Percentiles rank a stretch among this genome's conserved stretches.
phyloP scores from a whole-genome alignment of 2,888 invertebrate genomes.

The Dasypogon diadema region DNA sequence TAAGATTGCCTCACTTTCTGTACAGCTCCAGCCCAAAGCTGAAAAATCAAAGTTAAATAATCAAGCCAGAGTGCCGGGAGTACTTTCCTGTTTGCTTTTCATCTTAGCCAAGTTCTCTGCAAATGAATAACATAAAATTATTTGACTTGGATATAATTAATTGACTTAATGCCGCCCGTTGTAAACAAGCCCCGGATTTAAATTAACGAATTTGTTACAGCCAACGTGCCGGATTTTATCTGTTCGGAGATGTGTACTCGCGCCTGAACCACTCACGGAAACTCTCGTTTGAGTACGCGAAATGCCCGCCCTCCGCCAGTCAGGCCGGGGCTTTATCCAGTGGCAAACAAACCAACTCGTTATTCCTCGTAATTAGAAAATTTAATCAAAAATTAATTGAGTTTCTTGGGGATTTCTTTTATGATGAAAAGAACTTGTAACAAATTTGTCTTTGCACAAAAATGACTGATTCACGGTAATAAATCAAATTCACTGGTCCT shows the following conservation, averaged over 20 bases:
- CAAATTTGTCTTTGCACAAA: too few species aligned
- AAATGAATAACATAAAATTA: conserved; percentile 37
- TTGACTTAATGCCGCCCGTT: conserved; percentile 27
- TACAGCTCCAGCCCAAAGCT: conserved; percentile 21
- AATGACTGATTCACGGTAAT: too few species aligned
- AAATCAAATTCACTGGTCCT: too few species aligned
- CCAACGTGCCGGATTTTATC: neutral
- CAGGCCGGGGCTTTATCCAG: neutral
- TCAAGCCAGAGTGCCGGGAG: conserved; percentile 46
- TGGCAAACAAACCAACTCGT: conserved; percentile 37
- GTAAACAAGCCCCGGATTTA: conserved; percentile 42
- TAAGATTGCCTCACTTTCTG: conserved; percentile 8
- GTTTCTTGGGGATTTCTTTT: neutral
- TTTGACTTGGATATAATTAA: conserved; percentile 48
- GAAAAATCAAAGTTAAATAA: conserved; percentile 55
- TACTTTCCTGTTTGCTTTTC: conserved; percentile 54
- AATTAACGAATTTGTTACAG: conserved; percentile 35
- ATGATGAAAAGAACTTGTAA: neutral
- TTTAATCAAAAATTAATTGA: conserved; percentile 34
- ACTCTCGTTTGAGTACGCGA: conserved; percentile 1
- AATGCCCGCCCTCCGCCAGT: too few species aligned
- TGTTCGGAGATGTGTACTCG: conserved; percentile 3
- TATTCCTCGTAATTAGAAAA: conserved; percentile 32
- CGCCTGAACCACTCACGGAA: neutral
- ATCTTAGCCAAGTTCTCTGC: conserved; percentile 45